Base-by-base conservation (phyloP, 1,140 invertebrate genomes). In the Lordiphosa stackelbergi region DNA sequence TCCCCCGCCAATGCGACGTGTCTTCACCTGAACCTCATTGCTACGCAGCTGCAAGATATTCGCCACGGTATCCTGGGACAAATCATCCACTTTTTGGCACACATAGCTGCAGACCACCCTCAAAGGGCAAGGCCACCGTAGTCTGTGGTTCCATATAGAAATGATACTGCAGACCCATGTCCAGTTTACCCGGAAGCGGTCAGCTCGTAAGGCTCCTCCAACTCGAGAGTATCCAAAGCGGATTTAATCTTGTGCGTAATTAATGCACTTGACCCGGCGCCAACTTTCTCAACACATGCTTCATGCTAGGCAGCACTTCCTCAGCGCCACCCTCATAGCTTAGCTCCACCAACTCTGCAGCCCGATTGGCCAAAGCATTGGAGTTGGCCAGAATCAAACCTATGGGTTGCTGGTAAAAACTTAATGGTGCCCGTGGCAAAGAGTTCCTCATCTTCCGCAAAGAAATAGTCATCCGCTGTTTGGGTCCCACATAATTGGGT, bases 321-420 rank as follows among this genome's bases (percentile, higher is more conserved):
- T 53, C 36, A 0, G 57, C 47, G 2, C 34, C 68, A 0, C 69
- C 68, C 0, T 72, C 61, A 60, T 95, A 96, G 1, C 88, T 90
- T 3, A 96, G 89, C 63, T 92, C 90, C 0, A 97, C 93, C 49
- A 92, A 86, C 10, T 90, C 89, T 1, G 91, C 91, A 3, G 93
- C 94, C 52, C 90, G 87, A 5, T 92, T 85, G 1, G 93, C 94
- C 38, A 91, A 54, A 3, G 88, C 84, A 41, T 91, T 88, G n/a
- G 89, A 91, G 31, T 89, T 88, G 0, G 94, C 94, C 0, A 92
- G 90, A 1, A 96, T 89, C 3, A 96, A 57, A 0, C 93, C 95
- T 9, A 95, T 61, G 0, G 93, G 91, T 73, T 96, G 94, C 0
- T 93, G 92, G 56, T 93, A 91, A 77, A n/a, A 90, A 94, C 10